phyloP scores from a whole-genome alignment of 2,113 vertebrate genomes.

The Caracal caracal region DNA sequence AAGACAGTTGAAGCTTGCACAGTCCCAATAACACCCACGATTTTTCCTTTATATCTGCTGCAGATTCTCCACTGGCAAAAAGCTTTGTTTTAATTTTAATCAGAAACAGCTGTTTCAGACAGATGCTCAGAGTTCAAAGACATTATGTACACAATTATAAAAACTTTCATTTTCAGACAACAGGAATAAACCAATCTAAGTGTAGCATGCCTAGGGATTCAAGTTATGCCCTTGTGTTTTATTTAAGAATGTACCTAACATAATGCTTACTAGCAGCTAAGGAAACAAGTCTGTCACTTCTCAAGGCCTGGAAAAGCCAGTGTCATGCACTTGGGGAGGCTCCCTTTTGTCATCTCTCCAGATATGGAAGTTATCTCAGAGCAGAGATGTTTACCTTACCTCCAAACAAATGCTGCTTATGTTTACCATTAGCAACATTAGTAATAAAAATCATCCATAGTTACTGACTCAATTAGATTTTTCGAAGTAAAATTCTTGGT shows the following conservation, averaged over 20 bases:
- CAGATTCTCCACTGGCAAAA: constrained; percentile 75
- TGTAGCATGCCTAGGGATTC: constrained; percentile 32
- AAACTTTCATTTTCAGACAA: constrained; percentile 72
- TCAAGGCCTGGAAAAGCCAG: background rate
- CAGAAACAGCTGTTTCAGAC: constrained; percentile 79
- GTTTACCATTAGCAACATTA: constrained; percentile 4
- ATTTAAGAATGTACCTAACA: constrained; percentile 40
- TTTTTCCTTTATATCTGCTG: constrained; percentile 77
- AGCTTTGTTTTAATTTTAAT: constrained; percentile 80
- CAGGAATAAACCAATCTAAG: constrained; percentile 63
- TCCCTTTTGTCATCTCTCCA: constrained; percentile 21
- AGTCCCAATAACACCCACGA: background rate
- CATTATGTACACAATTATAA: constrained; percentile 44
- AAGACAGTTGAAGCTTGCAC: constrained; percentile 62
- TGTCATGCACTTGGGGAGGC: background rate
- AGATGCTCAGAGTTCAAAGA: constrained; percentile 80
- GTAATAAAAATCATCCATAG: background rate
- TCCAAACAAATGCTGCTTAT: constrained; percentile 48
- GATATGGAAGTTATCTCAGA: constrained; percentile 51
- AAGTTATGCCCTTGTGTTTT: constrained; percentile 1
- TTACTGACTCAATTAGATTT: constrained; percentile 35
- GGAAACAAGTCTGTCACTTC: background rate
- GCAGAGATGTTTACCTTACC: background rate
- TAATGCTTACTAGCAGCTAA: constrained; percentile 13
- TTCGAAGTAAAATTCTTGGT: constrained; percentile 55